Evolutionary conservation across 1,140 invertebrate genomes (phyloP), one percentile per base, ranked within the genome.

Genomic region (Drosophila parabipectinata): DNA sequence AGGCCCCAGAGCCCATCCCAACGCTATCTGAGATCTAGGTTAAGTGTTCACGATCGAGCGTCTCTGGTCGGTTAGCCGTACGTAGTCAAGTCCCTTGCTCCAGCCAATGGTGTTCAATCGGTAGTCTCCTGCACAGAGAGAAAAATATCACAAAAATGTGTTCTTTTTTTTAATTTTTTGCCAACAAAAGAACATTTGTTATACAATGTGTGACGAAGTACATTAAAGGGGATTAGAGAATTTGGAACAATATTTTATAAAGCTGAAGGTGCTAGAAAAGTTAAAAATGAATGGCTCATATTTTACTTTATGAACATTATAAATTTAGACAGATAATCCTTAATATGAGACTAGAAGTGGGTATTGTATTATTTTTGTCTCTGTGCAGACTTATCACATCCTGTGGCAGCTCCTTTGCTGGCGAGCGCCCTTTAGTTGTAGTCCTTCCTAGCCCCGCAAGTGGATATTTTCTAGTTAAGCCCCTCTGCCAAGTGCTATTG

Each of bases 11-110:
- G 72, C 53, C 72, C 59, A 48, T 50, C 58, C 52, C 66, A 77
- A 79, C 75, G 81, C 67, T 84, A 84, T 84, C 80, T 84, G 80
- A 84, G 80, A 84, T 84, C 61, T 84, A 84, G 80, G 53, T 73
- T 84, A 77, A 84, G 80, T 64, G 74, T 85, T 69, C 59, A 85
- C 60, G 82, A 82, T 85, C 82, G 82, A 85, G 82, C 82, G 66
- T 67, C 63, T 85, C 81, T 85, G 81, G 81, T 85, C 81, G 81
- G 68, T 77, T 80, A 80, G 77, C 77, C 60, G 72, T 84, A 69
- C 60, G 73, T 85, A 87, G 81, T 85, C 78, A 85, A 87, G 32
- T 75, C 79, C 64, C 50, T 78, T 67, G 73, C 81, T 67, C 54
- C 62, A 80, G 67, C 69, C 63, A 82, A 75, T 52, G 66, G 66